A percentile compares a stretch with the other conserved stretches of the same genome.
Conservation (phyloP, 2,797 vertebrate species). For the Syndactyla subalaris region DNA sequence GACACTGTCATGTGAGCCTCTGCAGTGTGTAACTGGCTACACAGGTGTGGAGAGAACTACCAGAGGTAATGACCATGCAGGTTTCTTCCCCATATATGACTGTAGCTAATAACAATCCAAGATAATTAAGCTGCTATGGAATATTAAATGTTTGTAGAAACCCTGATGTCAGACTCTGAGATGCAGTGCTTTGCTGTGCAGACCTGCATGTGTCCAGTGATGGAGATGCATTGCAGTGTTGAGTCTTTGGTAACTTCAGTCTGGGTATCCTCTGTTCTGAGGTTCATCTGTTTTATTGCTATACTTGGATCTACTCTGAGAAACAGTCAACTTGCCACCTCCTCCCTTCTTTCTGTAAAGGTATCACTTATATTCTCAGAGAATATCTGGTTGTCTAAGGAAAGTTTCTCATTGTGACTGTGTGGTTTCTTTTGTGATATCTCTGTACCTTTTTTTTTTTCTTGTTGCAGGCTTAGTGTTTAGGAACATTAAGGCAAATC, state of each 20-base stretch:
- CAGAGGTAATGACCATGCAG: neutral
- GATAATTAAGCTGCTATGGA: neutral
- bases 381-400: neutral
- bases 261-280: neutral
- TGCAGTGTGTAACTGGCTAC: neutral
- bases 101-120: neutral
- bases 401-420: rapidly evolving
- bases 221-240: neutral
- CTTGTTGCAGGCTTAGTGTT: neutral
- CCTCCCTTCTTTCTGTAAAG: neutral
- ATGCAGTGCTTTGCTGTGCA: neutral
- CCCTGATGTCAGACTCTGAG: neutral
- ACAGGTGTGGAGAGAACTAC: neutral
- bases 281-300: neutral
- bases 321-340: neutral
- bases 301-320: neutral
- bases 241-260: neutral
- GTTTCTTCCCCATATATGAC: neutral
- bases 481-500: neutral
- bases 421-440: neutral
- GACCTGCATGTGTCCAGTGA: neutral
- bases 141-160: neutral
- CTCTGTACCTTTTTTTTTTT: neutral
- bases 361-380: neutral
- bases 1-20: no score